These are phyloP conservation scores for Rhagologus leucostigma DNA, from an alignment of 2,113 vertebrate species.

Conservation along the genomic window DNA sequence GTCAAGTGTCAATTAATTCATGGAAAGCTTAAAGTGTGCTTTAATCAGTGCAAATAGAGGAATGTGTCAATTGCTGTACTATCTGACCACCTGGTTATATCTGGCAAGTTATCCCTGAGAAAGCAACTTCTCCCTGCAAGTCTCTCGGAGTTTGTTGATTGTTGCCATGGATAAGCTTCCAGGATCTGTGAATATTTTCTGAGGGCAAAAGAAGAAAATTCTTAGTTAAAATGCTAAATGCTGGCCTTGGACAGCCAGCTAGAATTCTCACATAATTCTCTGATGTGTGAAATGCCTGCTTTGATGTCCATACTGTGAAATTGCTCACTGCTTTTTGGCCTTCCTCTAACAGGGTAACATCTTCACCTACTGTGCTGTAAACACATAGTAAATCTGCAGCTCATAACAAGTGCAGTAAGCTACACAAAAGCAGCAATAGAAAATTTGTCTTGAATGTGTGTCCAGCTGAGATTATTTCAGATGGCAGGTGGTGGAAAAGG, in stretches of 20 bases:
- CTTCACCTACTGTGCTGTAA: background rate
- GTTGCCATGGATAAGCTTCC: slow-evolving; percentile 84
- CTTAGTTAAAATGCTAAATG: background rate
- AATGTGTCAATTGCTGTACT: slow-evolving; percentile 48
- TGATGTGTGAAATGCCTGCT: background rate
- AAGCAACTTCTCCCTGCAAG: slow-evolving; percentile 72
- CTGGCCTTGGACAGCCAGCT: background rate
- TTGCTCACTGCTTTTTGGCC: background rate
- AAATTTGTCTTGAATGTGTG: background rate
- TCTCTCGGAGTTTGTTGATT: slow-evolving; percentile 81
- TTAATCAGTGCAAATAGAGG: slow-evolving; percentile 62
- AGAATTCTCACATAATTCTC: background rate
- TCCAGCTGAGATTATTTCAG: background rate
- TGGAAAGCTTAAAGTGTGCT: slow-evolving; percentile 37
- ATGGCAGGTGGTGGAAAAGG: background rate
- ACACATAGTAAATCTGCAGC: background rate
- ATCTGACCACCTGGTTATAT: background rate
- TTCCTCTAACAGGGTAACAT: background rate
- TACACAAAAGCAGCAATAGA: background rate
- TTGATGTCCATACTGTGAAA: background rate
- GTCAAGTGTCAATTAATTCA: slow-evolving; percentile 44
- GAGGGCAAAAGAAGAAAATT: background rate
- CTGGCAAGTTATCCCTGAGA: slow-evolving; percentile 67
- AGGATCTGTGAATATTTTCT: slow-evolving; percentile 92
- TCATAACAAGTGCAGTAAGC: background rate